Evolutionary conservation across 2,888 invertebrate species (phyloP).

Genomic region (Synanthedon myopaeformis): DNA sequence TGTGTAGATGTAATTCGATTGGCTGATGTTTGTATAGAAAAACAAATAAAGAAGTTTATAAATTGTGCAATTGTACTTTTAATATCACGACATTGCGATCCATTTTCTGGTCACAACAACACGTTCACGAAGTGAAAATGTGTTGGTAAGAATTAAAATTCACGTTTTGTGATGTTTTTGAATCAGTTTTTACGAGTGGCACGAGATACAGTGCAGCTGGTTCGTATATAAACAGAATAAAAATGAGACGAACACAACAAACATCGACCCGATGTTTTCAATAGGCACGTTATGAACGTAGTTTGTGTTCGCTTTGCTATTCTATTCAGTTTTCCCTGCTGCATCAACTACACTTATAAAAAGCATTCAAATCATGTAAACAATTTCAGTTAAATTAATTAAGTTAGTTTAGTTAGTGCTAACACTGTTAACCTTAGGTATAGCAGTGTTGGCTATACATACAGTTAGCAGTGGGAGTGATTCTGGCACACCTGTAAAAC

Average conservation of each 20-base stretch:
- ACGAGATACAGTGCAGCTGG: conserved; percentile 45
- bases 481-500: too few species aligned
- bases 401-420: too few species aligned
- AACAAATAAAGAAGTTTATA: conserved; percentile 66
- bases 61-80: conserved; percentile 23
- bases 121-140: conserved; percentile 26
- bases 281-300: conserved; percentile 19
- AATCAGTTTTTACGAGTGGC: conserved; percentile 52
- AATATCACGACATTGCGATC: conserved; percentile 12
- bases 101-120: conserved; percentile 10
- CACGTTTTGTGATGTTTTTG: conserved; percentile 49
- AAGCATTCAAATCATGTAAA: neutral
- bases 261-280: conserved; percentile 26
- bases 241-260: conserved; percentile 39
- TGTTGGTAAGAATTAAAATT: conserved; percentile 30
- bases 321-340: conserved; percentile 5
- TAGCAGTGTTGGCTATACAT: too few species aligned
- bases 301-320: conserved; percentile 5
- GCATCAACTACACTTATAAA: neutral
- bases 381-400: too few species aligned
- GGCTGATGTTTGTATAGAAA: conserved; percentile 66
- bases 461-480: too few species aligned
- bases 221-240: conserved; percentile 50
- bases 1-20: conserved; percentile 60
- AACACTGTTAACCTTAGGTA: too few species aligned